Conservation (phyloP, 2,888 invertebrate genomes). For the Meghimatium bilineatum region DNA sequence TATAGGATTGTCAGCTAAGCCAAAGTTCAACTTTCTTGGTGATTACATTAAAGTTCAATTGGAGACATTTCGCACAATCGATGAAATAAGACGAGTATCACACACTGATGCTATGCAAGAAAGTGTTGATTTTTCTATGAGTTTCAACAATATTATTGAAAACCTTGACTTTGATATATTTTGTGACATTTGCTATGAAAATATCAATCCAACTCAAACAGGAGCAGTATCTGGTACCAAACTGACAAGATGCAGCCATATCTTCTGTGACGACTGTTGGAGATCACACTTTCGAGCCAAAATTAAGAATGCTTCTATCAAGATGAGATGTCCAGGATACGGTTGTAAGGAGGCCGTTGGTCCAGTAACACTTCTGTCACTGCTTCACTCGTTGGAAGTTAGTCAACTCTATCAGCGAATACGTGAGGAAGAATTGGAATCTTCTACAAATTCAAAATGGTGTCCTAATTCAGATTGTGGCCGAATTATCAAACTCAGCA, state of each 20-base stretch:
- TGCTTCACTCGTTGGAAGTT: conserved; percentile 49
- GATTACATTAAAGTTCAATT: not conserved
- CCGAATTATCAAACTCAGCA: conserved; percentile 43
- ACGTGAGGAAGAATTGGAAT: conserved; percentile 40
- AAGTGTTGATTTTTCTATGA: not conserved
- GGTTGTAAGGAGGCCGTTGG: conserved; percentile 49
- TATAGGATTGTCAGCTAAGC: not conserved
- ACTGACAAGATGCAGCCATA: conserved; percentile 50
- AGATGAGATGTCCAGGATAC: conserved; percentile 52
- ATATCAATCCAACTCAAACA: conserved; percentile 39
- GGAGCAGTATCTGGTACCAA: conserved; percentile 40
- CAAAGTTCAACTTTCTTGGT: not conserved
- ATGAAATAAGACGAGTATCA: not conserved
- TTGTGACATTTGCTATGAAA: conserved; percentile 54
- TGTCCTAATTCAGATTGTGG: conserved; percentile 54
- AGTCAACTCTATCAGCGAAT: conserved; percentile 36
- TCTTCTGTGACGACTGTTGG: conserved; percentile 55
- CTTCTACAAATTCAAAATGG: conserved; percentile 49
- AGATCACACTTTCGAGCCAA: conserved; percentile 42
- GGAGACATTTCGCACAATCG: conserved; percentile 6
- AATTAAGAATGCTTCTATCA: conserved; percentile 40
- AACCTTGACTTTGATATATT: conserved; percentile 28
- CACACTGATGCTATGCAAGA: conserved; percentile 10
- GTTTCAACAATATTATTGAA: not conserved
- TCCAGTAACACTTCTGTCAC: conserved; percentile 48